A percentile compares a stretch with the other conserved stretches of the same genome.
Conservation (phyloP, 2,113 vertebrate genomes). For the Gavia stellata region DNA sequence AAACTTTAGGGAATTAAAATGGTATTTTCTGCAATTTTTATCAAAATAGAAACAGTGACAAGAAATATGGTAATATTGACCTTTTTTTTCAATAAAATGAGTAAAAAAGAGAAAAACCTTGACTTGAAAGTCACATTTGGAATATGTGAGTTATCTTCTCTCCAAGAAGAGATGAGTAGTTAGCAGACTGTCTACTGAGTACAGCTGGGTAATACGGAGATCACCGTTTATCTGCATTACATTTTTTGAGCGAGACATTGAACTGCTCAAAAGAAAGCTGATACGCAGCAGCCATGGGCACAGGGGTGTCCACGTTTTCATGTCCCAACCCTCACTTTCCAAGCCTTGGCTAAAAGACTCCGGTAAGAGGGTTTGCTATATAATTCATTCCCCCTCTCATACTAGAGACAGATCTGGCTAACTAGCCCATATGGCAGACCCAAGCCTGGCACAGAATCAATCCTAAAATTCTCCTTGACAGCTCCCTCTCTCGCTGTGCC, state of each 20-base stretch:
- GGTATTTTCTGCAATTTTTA: not conserved
- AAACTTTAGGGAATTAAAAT: not conserved
- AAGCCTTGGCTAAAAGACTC: not conserved
- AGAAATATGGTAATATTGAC: not conserved
- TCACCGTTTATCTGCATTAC: not conserved
- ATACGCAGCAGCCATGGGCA: fast-evolving
- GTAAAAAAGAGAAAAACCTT: not conserved
- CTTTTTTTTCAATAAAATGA: not conserved
- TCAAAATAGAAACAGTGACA: not conserved
- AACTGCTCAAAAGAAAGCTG: not conserved
- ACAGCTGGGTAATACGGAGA: not conserved
- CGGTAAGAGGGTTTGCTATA: not conserved
- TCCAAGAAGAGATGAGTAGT: not conserved
- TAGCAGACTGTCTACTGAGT: not conserved
- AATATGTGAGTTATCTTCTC: not conserved
- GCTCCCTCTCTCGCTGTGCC: not conserved
- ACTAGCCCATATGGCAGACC: not conserved
- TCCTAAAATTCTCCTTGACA: not conserved
- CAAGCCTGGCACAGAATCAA: not conserved
- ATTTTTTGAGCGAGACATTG: not conserved
- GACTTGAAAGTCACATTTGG: not conserved
- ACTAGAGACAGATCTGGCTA: not conserved
- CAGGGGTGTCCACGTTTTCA: not conserved
- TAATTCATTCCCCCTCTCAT: not conserved
- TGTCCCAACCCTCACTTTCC: not conserved